Evolutionary conservation across 2,113 vertebrate species (phyloP).

Genomic region (Bos indicus): DNA sequence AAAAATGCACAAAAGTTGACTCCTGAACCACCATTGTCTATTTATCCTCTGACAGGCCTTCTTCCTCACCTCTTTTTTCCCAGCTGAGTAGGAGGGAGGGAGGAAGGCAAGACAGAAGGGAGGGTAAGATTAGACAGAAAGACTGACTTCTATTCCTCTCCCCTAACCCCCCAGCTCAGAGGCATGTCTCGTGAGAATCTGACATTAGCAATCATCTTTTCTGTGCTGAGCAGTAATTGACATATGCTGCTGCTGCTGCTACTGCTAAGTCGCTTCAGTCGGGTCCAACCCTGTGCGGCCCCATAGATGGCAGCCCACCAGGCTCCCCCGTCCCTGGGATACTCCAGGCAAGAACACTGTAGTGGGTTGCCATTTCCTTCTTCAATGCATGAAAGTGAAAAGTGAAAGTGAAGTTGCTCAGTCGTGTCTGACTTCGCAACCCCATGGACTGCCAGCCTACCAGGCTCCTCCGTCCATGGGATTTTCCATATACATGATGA

Average conservation of each 20-base stretch:
- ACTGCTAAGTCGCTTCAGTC: too few species aligned
- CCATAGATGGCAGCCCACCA: too few species aligned
- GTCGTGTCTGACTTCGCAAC: too few species aligned
- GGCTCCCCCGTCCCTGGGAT: too few species aligned
- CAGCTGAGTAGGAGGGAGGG: neutral
- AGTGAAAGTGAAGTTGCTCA: too few species aligned
- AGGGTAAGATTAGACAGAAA: neutral
- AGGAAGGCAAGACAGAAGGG: too few species aligned
- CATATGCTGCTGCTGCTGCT: neutral
- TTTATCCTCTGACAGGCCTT: neutral
- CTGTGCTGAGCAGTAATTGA: neutral
- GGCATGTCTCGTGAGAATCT: neutral
- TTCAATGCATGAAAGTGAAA: too few species aligned
- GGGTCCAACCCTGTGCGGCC: rapidly evolving
- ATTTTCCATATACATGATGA: neutral
- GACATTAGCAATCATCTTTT: neutral
- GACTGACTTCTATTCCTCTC: neutral
- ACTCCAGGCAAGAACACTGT: too few species aligned
- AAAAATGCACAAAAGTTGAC: neutral
- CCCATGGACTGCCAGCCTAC: too few species aligned
- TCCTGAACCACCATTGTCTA: neutral
- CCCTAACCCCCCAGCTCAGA: neutral
- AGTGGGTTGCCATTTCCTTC: too few species aligned
- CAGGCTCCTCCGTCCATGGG: too few species aligned
- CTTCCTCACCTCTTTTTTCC: neutral